A percentile compares a stretch with the other conserved stretches of the same genome.
phyloP scores from a whole-genome alignment of 2,797 vertebrate species.

The Tympanoctomys barrerae region DNA sequence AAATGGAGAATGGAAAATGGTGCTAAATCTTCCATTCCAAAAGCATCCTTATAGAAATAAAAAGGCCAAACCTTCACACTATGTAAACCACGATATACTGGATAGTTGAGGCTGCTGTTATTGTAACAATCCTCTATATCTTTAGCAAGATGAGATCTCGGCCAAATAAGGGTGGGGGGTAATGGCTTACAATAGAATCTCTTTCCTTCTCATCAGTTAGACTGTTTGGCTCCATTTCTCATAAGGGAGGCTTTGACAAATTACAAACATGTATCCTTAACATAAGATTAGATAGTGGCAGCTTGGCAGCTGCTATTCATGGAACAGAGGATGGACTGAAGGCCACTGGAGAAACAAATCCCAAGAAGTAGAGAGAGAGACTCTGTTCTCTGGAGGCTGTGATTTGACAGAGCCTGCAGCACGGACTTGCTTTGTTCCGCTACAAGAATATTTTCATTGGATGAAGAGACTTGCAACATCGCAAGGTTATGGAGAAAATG shows the following conservation, averaged over 20 bases:
- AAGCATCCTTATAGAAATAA: not conserved
- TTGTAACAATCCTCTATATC: not conserved
- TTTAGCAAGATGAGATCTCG: slow-evolving; percentile 14
- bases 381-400: not conserved
- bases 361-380: not conserved
- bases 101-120: not conserved
- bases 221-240: not conserved
- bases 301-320: not conserved
- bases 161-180: not conserved
- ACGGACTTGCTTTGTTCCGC: not conserved
- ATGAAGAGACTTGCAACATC: not conserved
- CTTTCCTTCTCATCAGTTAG: not conserved
- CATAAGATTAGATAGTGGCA: not conserved
- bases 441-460: not conserved
- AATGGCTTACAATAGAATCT: not conserved
- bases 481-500: not conserved
- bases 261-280: not conserved
- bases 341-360: not conserved
- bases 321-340: not conserved
- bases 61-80: not conserved
- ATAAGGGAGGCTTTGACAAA: not conserved
- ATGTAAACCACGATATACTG: not conserved
- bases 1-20: not conserved
- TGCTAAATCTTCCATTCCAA: not conserved
- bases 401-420: not conserved